These are phyloP conservation scores for Varanus salvator DNA, from an alignment of 2,113 vertebrate species.

Conservation along the genomic window DNA sequence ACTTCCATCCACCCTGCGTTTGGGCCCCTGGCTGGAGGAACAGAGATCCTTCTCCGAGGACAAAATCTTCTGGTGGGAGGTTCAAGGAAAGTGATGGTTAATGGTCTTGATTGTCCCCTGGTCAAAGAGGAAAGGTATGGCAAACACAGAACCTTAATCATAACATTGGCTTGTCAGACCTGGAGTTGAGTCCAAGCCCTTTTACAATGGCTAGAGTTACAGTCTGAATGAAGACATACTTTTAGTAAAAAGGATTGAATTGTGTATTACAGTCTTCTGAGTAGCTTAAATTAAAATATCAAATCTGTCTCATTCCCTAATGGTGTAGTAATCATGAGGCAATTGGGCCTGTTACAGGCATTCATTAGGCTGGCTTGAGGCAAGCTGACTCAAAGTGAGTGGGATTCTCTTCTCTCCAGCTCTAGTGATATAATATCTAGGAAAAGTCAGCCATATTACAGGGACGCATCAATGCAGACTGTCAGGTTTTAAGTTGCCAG, in stretches of 20 bases:
- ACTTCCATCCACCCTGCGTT: constrained; percentile 84
- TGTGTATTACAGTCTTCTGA: not conserved
- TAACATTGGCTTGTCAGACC: not conserved
- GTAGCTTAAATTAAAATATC: not conserved
- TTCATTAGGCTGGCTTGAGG: not conserved
- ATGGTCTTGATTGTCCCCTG: constrained; percentile 80
- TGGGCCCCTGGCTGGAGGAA: constrained; percentile 89
- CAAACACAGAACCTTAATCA: not conserved
- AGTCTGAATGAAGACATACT: not conserved
- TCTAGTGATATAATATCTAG: not conserved
- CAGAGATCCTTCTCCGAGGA: constrained; percentile 85
- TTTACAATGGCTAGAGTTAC: not conserved
- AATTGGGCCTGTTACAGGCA: not conserved
- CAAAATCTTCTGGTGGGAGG: constrained; percentile 82
- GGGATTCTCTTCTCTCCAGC: not conserved
- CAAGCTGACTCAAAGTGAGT: not conserved
- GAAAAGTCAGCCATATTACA: not conserved
- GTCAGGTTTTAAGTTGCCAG: not conserved
- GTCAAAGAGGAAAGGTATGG: constrained; percentile 44
- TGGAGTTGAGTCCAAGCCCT: not conserved
- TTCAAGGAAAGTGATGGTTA: constrained; percentile 83
- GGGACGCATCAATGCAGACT: not conserved
- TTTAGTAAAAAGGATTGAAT: not conserved
- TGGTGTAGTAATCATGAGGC: not conserved
- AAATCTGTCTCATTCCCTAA: not conserved